These are phyloP conservation scores for Calidris pugnax DNA, from an alignment of 2,113 vertebrate genomes.

Conservation along the genomic window DNA sequence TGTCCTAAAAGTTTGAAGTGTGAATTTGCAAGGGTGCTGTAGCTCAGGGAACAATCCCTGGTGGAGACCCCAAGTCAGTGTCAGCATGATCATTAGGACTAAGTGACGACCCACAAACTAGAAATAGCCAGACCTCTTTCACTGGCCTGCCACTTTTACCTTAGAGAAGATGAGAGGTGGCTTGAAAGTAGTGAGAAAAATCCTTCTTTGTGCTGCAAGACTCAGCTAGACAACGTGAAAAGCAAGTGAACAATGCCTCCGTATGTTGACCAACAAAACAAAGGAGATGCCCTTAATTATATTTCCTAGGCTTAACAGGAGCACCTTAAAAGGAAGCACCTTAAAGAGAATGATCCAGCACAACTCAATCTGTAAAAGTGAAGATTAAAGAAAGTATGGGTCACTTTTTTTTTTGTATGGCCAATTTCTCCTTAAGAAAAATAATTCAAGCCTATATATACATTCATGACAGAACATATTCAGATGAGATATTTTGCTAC, in stretches of 20 bases:
- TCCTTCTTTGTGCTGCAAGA: background rate
- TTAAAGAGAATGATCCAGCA: background rate
- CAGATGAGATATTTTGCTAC: background rate
- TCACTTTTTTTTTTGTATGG: background rate
- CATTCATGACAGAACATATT: background rate
- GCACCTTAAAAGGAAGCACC: background rate
- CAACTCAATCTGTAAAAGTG: background rate
- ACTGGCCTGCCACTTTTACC: background rate
- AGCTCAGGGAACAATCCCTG: background rate
- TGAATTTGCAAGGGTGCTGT: background rate
- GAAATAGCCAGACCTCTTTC: background rate
- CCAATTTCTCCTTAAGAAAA: background rate
- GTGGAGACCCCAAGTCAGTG: background rate
- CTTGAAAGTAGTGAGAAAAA: background rate
- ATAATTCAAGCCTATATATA: background rate
- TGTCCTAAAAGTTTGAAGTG: background rate
- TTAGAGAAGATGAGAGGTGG: background rate
- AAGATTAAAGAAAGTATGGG: background rate
- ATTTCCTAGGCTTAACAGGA: background rate
- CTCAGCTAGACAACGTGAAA: background rate
- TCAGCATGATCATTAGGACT: background rate
- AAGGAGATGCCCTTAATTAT: background rate
- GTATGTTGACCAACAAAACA: background rate
- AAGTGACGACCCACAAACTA: background rate
- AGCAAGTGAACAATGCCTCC: background rate